Conservation (phyloP, 2,888 invertebrate genomes). For the Parnassius mnemosyne region DNA sequence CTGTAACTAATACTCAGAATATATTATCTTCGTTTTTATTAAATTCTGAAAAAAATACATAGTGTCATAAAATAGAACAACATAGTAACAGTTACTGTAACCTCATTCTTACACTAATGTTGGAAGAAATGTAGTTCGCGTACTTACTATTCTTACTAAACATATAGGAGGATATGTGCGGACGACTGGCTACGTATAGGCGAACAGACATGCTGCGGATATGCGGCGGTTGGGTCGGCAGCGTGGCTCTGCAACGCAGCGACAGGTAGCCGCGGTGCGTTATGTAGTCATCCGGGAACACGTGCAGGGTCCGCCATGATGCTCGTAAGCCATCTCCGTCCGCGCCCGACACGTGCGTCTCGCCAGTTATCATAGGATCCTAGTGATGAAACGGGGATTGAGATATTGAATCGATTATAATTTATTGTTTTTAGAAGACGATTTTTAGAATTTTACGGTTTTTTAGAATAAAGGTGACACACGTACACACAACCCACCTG, state of each 20-base stretch:
- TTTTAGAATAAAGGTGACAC: too few relatives aligned
- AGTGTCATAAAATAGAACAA: too few relatives aligned
- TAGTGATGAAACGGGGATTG: conserved; percentile 28
- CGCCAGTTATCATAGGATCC: conserved; percentile 67
- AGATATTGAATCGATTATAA: too few relatives aligned
- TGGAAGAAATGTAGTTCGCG: neutral
- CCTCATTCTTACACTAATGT: neutral
- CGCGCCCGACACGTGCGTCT: conserved; percentile 64
- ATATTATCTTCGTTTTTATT: too few relatives aligned
- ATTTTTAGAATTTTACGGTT: too few relatives aligned
- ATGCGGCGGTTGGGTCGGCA: conserved; percentile 60
- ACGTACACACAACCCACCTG: too few relatives aligned
- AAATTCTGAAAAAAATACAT: too few relatives aligned
- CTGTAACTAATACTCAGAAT: too few relatives aligned
- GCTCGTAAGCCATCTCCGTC: conserved; percentile 69
- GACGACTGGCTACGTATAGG: conserved; percentile 64
- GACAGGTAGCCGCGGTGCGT: conserved; percentile 67
- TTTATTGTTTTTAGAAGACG: too few relatives aligned
- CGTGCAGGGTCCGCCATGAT: conserved; percentile 70
- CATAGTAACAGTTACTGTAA: too few relatives aligned
- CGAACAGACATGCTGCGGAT: conserved; percentile 70
- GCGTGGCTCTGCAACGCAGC: conserved; percentile 64
- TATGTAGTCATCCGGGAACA: conserved; percentile 67
- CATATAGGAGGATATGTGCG: conserved; percentile 73
- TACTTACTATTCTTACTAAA: conserved; percentile 77